Evolutionary conservation across 2,113 vertebrate genomes (phyloP).

Genomic region (Spheniscus mendiculus): DNA sequence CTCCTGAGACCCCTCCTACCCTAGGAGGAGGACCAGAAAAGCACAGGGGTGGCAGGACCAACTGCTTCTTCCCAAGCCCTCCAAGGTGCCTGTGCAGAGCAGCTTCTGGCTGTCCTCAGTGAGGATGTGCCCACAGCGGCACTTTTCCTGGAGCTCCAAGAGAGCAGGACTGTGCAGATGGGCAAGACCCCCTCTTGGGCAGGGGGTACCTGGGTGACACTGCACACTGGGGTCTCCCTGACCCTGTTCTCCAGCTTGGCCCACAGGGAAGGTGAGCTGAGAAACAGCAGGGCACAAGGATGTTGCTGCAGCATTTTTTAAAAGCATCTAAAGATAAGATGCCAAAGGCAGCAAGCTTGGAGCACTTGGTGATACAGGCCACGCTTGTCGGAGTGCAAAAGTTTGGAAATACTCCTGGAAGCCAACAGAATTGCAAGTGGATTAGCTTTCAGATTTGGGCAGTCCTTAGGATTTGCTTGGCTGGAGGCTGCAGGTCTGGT

Average conservation of each 20-base stretch:
- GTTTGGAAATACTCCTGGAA: not conserved
- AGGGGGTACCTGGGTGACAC: not conserved
- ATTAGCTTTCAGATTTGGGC: not conserved
- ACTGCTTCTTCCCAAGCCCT: not conserved
- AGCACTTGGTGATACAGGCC: not conserved
- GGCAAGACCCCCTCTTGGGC: not conserved
- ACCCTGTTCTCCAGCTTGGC: not conserved
- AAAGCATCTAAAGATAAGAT: not conserved
- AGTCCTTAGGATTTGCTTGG: not conserved
- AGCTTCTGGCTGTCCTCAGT: not conserved
- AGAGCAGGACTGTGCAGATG: not conserved
- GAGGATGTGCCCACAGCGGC: fast-evolving
- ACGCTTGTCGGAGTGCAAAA: not conserved
- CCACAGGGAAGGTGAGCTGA: not conserved
- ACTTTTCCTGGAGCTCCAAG: not conserved
- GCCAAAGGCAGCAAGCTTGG: not conserved
- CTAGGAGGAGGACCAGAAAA: not conserved
- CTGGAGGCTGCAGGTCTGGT: not conserved
- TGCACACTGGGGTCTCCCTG: not conserved
- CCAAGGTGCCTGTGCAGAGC: not conserved
- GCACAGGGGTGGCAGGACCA: not conserved
- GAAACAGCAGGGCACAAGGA: not conserved
- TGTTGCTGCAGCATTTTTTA: not conserved
- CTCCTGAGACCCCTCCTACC: not conserved
- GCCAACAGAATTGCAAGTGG: not conserved